Base-by-base conservation (phyloP, 2,113 vertebrate species). In the Craseonycteris thonglongyai region DNA sequence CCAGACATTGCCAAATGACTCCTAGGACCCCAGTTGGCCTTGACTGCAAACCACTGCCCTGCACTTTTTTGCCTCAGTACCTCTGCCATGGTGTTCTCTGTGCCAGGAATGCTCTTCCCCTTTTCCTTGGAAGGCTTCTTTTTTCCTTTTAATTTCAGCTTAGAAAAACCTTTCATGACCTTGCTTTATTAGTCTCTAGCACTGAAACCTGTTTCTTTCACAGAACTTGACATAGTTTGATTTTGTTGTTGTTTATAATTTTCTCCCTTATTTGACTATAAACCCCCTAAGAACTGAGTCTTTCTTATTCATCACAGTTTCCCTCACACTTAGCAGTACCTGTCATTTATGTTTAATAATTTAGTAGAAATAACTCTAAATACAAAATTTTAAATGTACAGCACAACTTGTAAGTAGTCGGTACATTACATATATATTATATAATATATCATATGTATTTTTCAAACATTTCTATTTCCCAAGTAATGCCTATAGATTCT, bases 311-410 rank as follows among this genome's bases (percentile, higher is more conserved):
- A 38, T 65, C 28, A 26, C 49, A 28, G 18, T 81, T 94, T 94
- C 63, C 30, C 40, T 56, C 69, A 9, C 5, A 24, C 38, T 82
- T 88, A 83, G n/a, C 75, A 85, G 21, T 63, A 72, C 45, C 68
- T 90, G 11, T 68, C 49, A 40, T 56, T 74, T 59, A 88, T 47
- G 21, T 38, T 91, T 66, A 84, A 58, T 88, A 95, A 84, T 84
- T 84, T 68, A 88, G 22, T n/a, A 61, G 71, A 91, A 76, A 66
- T 65, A 91, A 79, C 71, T 76, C 69, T 82, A 91, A 91, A 54
- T 93, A 88, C 35, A 93, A 75, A 91, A 79, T 78, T 91, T 71
- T 33, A 83, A 69, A 66, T 84, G 49, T 26, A 26, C 15, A 83
- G 13, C 66, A 71, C 8, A 87, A 30, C 33, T 59, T 90, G 1